phyloP scores from a whole-genome alignment of 2,888 invertebrate genomes.

The Metacarcinus magister region DNA sequence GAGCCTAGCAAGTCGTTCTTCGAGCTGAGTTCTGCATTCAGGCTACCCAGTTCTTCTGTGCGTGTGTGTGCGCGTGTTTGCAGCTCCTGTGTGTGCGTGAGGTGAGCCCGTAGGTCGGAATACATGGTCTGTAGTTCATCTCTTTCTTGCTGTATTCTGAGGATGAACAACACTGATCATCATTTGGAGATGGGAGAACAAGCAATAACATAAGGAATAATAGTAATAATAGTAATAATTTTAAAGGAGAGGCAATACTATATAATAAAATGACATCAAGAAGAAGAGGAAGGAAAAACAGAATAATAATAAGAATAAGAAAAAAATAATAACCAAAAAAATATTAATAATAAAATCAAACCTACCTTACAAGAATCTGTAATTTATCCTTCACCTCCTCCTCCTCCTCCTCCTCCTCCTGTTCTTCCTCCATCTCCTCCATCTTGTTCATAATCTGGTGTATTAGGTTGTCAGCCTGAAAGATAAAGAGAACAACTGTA shows the following conservation, averaged over 20 bases:
- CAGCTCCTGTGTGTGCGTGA: neutral
- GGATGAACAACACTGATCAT: neutral
- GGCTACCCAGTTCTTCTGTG: conserved; percentile 62
- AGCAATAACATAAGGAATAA: neutral
- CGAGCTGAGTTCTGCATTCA: conserved; percentile 70
- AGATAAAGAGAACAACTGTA: neutral
- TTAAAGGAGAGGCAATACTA: neutral
- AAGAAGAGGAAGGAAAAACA: neutral
- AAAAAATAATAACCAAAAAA: neutral
- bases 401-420: neutral
- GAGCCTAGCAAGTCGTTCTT: conserved; percentile 66
- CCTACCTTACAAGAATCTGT: neutral
- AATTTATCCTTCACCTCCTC: neutral
- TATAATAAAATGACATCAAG: neutral
- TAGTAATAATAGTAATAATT: neutral
- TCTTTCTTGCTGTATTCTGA: neutral
- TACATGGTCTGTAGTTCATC: neutral
- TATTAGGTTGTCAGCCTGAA: neutral
- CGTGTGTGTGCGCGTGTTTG: neutral
- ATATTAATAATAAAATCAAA: neutral
- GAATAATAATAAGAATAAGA: neutral
- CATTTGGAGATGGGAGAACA: neutral
- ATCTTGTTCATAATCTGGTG: neutral
- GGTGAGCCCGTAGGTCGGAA: neutral
- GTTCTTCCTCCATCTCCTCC: neutral